Percentiles rank a stretch among this genome's conserved stretches.
Conservation (phyloP, 2,113 vertebrate species). For the Acrocephalus arundinaceus region DNA sequence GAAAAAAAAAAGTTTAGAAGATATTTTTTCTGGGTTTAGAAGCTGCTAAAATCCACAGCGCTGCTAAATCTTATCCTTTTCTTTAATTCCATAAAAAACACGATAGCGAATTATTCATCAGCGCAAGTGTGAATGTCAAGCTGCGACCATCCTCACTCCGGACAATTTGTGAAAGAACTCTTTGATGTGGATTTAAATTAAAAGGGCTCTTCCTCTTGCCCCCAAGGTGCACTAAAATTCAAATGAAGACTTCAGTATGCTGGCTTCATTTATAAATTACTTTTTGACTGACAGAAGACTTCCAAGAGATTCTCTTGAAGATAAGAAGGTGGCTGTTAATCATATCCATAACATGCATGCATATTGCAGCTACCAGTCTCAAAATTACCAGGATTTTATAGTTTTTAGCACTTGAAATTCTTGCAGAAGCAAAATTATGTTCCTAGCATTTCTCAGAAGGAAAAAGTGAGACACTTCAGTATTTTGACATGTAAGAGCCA, state of each 20-base stretch:
- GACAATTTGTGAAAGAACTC: neutral
- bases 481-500: neutral
- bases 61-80: neutral
- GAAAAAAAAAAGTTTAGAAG: neutral
- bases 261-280: neutral
- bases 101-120: neutral
- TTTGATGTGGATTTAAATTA: neutral
- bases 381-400: neutral
- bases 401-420: constrained; percentile 7
- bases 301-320: neutral
- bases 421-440: neutral
- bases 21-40: neutral
- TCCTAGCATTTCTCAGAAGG: neutral
- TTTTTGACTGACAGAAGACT: constrained; percentile 7
- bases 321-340: constrained; percentile 17
- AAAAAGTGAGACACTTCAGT: neutral
- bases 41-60: neutral
- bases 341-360: neutral
- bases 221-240: neutral
- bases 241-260: neutral
- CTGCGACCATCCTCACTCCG: neutral
- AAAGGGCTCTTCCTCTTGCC: neutral
- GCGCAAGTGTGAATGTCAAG: neutral
- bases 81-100: neutral
- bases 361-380: neutral